These are phyloP conservation scores for Luffia ferchaultella DNA, from an alignment of 2,888 invertebrate species.

Conservation along the genomic window DNA sequence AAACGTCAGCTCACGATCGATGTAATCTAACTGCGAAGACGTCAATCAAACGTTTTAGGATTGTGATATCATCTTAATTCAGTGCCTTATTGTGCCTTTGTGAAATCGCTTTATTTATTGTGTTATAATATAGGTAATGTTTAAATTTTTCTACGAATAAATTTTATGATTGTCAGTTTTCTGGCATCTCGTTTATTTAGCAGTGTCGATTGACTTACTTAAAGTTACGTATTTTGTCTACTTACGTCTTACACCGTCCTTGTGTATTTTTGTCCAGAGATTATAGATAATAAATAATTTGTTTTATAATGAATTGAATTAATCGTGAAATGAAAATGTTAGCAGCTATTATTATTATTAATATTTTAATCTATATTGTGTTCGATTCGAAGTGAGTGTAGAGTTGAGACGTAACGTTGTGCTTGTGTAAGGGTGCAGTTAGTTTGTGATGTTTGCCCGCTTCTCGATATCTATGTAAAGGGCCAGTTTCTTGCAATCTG, in stretches of 20 bases:
- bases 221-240: slow-evolving; percentile 48
- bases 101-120: slow-evolving; percentile 50
- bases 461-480: neutral
- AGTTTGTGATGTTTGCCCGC: slow-evolving; percentile 18
- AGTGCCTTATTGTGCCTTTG: slow-evolving; percentile 65
- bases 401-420: slow-evolving; percentile 21
- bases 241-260: slow-evolving; percentile 67
- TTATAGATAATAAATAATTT: slow-evolving; percentile 44
- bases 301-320: neutral
- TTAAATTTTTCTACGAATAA: slow-evolving; percentile 14
- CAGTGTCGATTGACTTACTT: slow-evolving; percentile 26
- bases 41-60: slow-evolving; percentile 11
- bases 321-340: slow-evolving; percentile 24
- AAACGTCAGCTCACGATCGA: slow-evolving; percentile 2
- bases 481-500: neutral
- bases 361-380: slow-evolving; percentile 26
- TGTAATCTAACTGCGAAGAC: slow-evolving; percentile 4
- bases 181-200: slow-evolving; percentile 3
- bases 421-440: slow-evolving; percentile 38
- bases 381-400: slow-evolving; percentile 17
- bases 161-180: slow-evolving; percentile 3
- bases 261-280: slow-evolving; percentile 57
- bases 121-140: slow-evolving; percentile 50
- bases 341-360: slow-evolving; percentile 39
- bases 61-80: slow-evolving; percentile 60